Base-by-base conservation (phyloP, 2,113 vertebrate genomes). In the Spilogale gracilis region DNA sequence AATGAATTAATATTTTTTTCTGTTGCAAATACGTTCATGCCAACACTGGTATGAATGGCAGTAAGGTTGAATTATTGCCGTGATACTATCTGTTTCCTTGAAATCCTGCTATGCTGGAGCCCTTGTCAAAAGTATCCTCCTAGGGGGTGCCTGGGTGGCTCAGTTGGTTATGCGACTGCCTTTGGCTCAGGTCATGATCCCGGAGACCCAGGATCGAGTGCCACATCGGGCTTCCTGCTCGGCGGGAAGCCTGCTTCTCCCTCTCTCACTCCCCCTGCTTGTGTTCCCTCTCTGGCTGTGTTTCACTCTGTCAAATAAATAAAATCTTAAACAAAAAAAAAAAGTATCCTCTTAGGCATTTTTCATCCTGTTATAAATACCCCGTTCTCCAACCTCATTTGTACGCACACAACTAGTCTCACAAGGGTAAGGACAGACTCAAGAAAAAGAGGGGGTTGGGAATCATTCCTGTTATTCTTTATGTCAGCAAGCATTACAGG, bases 361-460 rank as follows among this genome's bases (percentile, higher is more conserved):
- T 97, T 97, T 69, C 60, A 43, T 95, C 67, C 91, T 45, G 58
- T 91, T 85, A 67, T 52, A 94, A 87, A 92, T 97, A 56, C n/a
- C 27, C 0, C 79, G 27, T 38, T 30, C 38, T 58, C 54, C 90
- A 92, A 45, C 73, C 76, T 96, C 63, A 3, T 78, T 71, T 23
- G 6, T 81, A 93, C 56, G 73, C 61, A 21, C 43, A 3, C 73
- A 94, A 86, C 38, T 73, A 56, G 71, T 65, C 58, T 78, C 38
- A 14, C 76, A 83, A 90, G 67, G 23, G 52, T 45, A 32, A 78
- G 48, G 23, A 63, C 8, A 9, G 65, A 79, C 61, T 38, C 63
- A 50, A 89, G 95, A 83, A 84, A 25, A 65, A 89, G 56, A 69
- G 76, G 20, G 65, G 27, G 48, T 1, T 67, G 76, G 90, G 27